phyloP scores from a whole-genome alignment of 2,797 vertebrate species.

The Pygocentrus nattereri region DNA sequence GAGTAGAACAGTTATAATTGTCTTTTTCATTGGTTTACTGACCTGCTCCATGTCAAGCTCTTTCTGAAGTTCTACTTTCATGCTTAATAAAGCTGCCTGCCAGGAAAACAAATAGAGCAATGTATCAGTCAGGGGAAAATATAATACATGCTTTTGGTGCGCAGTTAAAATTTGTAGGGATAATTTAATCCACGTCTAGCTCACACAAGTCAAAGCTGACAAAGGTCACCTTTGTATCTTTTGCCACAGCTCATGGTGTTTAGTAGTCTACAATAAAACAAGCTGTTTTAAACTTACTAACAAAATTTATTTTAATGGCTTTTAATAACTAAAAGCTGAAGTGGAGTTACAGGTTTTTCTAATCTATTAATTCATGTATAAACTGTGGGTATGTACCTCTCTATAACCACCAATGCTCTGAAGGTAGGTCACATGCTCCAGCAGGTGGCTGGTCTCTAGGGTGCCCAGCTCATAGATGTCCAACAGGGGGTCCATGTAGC shows the following conservation, averaged over 20 bases:
- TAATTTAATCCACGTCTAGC: no score
- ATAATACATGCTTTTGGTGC: no score
- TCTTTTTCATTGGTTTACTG: conserved; percentile 39
- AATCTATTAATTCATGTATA: neutral
- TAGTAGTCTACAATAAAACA: no score
- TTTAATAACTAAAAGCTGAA: no score
- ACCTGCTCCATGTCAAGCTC: conserved; percentile 81
- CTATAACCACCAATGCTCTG: conserved; percentile 68
- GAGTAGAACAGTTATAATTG: no score
- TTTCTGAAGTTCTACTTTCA: conserved; percentile 74
- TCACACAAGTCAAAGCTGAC: no score
- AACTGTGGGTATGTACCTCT: conserved; percentile 65
- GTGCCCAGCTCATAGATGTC: conserved; percentile 74
- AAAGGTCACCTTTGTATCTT: no score
- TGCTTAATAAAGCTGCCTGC: conserved; percentile 72
- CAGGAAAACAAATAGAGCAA: conserved; percentile 16
- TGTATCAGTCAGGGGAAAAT: neutral
- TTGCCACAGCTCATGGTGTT: no score
- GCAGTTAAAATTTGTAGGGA: no score
- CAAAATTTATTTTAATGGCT: no score
- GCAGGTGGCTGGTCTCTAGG: conserved; percentile 67
- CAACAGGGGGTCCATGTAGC: conserved; percentile 68
- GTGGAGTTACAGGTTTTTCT: no score
- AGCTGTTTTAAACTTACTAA: no score
- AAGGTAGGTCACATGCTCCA: conserved; percentile 66